Percentiles rank a stretch among this genome's conserved stretches.
These are phyloP conservation scores for Felis chaus DNA, from an alignment of 2,113 vertebrate species.

Conservation along the genomic window DNA sequence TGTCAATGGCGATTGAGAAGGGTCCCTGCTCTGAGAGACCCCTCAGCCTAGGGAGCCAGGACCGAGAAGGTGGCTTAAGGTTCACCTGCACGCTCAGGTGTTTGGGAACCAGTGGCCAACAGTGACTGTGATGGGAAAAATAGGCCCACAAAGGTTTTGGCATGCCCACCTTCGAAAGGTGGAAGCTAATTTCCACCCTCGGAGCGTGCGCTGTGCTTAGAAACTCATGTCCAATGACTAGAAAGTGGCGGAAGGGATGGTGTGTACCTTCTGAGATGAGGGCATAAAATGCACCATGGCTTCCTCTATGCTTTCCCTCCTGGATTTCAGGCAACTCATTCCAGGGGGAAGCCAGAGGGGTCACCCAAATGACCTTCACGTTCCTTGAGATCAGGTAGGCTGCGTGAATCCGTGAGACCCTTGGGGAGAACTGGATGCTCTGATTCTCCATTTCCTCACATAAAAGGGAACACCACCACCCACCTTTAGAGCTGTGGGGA, in stretches of 20 bases:
- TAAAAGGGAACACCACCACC: neutral
- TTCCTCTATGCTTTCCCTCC: neutral
- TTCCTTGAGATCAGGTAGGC: neutral
- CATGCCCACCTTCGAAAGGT: neutral
- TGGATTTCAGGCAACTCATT: neutral
- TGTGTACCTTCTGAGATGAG: neutral
- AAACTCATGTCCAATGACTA: neutral
- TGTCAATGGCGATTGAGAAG: accelerated
- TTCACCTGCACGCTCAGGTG: neutral
- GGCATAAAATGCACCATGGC: neutral
- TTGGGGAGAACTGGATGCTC: neutral
- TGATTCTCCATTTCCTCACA: neutral
- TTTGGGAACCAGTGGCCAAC: neutral
- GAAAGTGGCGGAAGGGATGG: neutral
- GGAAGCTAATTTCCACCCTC: neutral
- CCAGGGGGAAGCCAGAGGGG: neutral
- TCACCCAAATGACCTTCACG: neutral
- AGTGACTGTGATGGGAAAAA: neutral
- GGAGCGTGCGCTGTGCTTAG: neutral
- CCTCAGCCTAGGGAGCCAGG: neutral
- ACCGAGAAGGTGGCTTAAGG: no score
- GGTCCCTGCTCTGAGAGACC: neutral
- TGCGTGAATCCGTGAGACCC: neutral
- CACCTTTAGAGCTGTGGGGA: neutral
- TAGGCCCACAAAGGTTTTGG: neutral